Base-by-base conservation (phyloP, 1,140 invertebrate genomes). In the Latrodectus geometricus region DNA sequence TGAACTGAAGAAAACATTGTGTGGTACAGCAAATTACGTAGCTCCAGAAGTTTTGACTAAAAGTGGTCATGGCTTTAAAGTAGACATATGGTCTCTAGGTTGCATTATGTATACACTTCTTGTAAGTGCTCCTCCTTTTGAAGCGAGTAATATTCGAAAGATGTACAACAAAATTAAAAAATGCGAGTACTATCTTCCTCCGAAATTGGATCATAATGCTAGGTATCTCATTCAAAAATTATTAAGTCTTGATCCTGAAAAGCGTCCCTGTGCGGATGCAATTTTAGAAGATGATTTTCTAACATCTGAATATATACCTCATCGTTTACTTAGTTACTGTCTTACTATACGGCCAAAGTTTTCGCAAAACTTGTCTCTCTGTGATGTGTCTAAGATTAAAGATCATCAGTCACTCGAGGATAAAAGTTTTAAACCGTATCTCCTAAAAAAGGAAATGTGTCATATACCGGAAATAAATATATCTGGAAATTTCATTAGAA, bases 271-370 rank as follows among this genome's bases (percentile, higher is more conserved):
- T 52, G 93, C 94, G 89, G 89, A 91, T 21, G 89, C 92, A 87
- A 91, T 94, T 79, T 89, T 94, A 7, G 90, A 91, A 68, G 92
- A 93, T n/a, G n/a, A n/a, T n/a, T n/a, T n/a, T n/a, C n/a, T n/a
- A n/a, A n/a, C n/a, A n/a, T n/a, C n/a, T n/a, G 96, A 96, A 82
- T 97, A 95, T 89, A 92, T 97, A 90, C 97, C 97, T 0, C 91
- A 92, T 48, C 93, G 94, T 82, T 92, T 99, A 85, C 97, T 97
- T 12, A 92, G 94, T 0, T 98, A 97, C 77, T 97, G 97, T 91
- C 92, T 99, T 77, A 97, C 96, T 8, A 97, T 96, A 92, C 96
- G 96, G 8, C 98, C 98, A 5, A 35, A n/a, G n/a, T n/a, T n/a
- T n/a, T n/a, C n/a, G n/a, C n/a, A n/a, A n/a, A n/a, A n/a, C n/a